These are phyloP conservation scores for Cerceris ruficornis DNA, from an alignment of 2,888 invertebrate genomes.

Conservation along the genomic window DNA sequence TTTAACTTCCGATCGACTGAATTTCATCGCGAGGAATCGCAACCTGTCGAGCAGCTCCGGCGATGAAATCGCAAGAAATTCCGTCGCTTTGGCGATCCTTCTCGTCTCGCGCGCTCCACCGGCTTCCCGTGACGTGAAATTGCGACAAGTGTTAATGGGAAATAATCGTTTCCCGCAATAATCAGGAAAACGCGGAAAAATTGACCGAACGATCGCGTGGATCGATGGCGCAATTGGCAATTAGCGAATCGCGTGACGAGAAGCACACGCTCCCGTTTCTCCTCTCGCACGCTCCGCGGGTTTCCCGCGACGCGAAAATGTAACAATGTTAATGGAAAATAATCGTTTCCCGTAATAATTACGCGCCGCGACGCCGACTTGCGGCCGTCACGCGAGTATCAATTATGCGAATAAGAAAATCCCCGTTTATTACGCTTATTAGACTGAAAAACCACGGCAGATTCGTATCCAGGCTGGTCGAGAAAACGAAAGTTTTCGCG, in stretches of 20 bases:
- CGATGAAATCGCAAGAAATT: too few species aligned
- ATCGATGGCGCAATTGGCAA: constrained; percentile 11
- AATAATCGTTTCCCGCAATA: constrained; percentile 10
- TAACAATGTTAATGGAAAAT: constrained; percentile 12
- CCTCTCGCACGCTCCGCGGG: constrained; percentile 8
- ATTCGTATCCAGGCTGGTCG: background rate
- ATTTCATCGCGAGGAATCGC: too few species aligned
- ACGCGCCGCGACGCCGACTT: constrained; percentile 6
- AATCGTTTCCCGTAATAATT: constrained; percentile 23
- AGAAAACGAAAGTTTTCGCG: background rate
- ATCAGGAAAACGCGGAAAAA: constrained; percentile 42
- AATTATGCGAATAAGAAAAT: constrained; percentile 2
- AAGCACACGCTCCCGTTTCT: background rate
- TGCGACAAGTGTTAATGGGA: too few species aligned
- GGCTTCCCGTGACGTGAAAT: too few species aligned
- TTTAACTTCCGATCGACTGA: too few species aligned
- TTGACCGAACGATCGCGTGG: background rate
- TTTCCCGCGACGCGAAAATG: constrained; percentile 23
- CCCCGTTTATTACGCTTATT: constrained; percentile 3
- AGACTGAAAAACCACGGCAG: background rate
- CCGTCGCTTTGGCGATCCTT: too few species aligned
- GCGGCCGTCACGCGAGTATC: constrained; percentile 25
- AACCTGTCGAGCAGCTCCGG: too few species aligned
- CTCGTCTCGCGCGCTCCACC: too few species aligned
- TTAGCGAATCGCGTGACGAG: constrained; percentile 38